phyloP scores from a whole-genome alignment of 2,888 invertebrate genomes.

The Apamea anceps region DNA sequence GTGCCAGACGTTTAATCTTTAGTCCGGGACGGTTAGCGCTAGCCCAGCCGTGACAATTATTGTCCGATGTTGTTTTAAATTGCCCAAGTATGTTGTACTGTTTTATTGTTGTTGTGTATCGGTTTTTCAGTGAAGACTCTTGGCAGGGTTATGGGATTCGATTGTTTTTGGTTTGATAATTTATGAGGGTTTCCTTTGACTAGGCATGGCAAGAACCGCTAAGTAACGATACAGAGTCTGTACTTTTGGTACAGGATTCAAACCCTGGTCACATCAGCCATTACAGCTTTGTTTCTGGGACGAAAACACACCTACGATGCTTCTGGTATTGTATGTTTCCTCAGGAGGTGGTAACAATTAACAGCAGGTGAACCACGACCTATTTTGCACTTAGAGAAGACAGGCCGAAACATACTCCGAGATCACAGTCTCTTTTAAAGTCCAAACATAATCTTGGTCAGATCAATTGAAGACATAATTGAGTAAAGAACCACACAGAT shows the following conservation, averaged over 20 bases:
- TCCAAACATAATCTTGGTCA: too few species aligned
- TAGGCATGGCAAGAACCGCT: too few species aligned
- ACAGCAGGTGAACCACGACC: not conserved
- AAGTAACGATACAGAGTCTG: too few species aligned
- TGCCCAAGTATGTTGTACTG: conserved; percentile 35
- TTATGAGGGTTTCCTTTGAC: not conserved
- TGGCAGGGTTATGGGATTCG: not conserved
- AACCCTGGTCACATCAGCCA: too few species aligned
- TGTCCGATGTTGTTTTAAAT: conserved; percentile 51
- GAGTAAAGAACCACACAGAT: too few species aligned
- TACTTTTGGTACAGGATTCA: too few species aligned
- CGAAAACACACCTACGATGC: not conserved
- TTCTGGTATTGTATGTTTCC: not conserved
- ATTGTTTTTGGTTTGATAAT: not conserved
- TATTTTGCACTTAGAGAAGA: not conserved
- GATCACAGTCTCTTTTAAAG: too few species aligned
- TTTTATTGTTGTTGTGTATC: conserved; percentile 46
- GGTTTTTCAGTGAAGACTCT: conserved; percentile 31
- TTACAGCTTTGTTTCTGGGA: too few species aligned
- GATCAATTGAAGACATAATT: too few species aligned
- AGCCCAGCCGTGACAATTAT: conserved; percentile 57
- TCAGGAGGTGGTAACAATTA: not conserved
- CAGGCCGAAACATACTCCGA: too few species aligned
- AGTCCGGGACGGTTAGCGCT: conserved; percentile 50
- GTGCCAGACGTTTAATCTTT: conserved; percentile 72